Conservation (phyloP, 2,888 invertebrate genomes). For the Phyto melanocephala region DNA sequence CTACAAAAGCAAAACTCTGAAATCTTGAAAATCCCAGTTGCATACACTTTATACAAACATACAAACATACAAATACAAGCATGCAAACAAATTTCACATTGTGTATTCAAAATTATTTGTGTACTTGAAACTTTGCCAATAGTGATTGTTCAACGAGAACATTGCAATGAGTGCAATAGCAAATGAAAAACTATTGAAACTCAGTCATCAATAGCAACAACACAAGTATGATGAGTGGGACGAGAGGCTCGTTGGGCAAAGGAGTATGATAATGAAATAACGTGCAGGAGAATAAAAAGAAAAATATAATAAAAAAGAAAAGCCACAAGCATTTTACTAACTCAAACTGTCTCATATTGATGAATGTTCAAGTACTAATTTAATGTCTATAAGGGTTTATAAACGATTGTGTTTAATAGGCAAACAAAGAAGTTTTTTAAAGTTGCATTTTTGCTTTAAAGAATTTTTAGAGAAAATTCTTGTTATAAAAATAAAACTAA, state of each 20-base stretch:
- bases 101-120: slow-evolving; percentile 44
- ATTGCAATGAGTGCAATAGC: neutral
- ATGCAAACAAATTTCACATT: slow-evolving; percentile 22
- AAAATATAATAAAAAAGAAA: neutral
- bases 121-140: slow-evolving; percentile 50
- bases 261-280: neutral
- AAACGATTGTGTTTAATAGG: neutral
- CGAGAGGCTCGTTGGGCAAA: neutral
- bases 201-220: neutral
- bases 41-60: neutral
- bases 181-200: slow-evolving; percentile 42
- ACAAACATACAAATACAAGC: neutral
- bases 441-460: too few species aligned
- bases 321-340: slow-evolving; percentile 35
- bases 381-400: neutral
- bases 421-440: neutral
- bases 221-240: neutral
- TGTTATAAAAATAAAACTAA: too few species aligned
- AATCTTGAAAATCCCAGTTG: neutral
- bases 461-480: too few species aligned
- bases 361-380: slow-evolving; percentile 21
- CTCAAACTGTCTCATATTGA: slow-evolving; percentile 41
- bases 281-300: neutral
- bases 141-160: slow-evolving; percentile 6
- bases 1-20: neutral